A percentile compares a stretch with the other conserved stretches of the same genome.
Evolutionary conservation across 2,797 vertebrate species (phyloP).

Genomic region (Mus minutoides): DNA sequence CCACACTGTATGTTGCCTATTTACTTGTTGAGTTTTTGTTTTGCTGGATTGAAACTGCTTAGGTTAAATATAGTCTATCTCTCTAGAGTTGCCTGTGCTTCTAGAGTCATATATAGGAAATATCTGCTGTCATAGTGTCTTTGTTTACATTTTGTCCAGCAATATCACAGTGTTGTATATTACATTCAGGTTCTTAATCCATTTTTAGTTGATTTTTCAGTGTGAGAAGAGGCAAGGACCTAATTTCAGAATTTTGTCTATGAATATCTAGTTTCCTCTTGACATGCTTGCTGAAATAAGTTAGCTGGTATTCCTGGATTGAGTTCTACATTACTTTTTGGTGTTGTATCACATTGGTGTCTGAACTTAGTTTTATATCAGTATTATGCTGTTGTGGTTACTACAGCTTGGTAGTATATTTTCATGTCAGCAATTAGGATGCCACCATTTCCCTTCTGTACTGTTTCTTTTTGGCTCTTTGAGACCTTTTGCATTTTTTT

Average conservation of each 20-base stretch:
- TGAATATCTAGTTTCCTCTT: background rate
- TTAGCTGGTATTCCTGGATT: background rate
- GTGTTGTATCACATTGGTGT: background rate
- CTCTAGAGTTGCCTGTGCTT: background rate
- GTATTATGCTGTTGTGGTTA: background rate
- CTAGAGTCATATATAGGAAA: background rate
- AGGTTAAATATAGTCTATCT: background rate
- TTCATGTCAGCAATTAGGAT: background rate
- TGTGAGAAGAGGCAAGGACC: background rate
- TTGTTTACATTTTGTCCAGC: background rate
- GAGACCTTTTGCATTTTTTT: background rate
- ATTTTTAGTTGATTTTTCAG: background rate
- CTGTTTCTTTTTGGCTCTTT: background rate
- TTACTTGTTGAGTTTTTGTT: background rate
- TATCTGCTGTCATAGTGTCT: background rate
- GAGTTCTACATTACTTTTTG: background rate
- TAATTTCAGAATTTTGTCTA: background rate
- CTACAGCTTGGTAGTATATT: background rate
- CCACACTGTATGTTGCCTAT: background rate
- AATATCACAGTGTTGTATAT: background rate
- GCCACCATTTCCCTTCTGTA: background rate
- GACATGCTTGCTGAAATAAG: background rate
- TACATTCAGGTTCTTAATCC: background rate
- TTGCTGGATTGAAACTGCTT: background rate
- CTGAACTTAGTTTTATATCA: background rate